Evolutionary conservation across 2,888 invertebrate genomes (phyloP).

Genomic region (Cetonia aurata): DNA sequence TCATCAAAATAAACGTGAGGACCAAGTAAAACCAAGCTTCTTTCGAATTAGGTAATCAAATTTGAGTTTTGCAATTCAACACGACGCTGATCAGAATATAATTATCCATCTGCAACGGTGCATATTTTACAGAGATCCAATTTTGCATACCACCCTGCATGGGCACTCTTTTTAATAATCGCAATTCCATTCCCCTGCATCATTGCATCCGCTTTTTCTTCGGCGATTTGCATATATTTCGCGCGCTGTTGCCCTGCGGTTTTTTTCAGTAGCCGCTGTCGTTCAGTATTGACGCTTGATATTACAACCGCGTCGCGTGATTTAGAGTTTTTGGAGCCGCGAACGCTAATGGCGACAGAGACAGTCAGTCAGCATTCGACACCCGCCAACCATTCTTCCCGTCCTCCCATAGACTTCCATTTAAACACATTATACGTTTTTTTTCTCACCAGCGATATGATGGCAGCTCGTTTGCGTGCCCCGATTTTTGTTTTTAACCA

Average conservation of each 20-base stretch:
- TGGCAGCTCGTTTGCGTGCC: constrained; percentile 15
- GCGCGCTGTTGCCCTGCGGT: not conserved
- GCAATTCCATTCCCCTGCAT: not conserved
- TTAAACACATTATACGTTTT: constrained; percentile 22
- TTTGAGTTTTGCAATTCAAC: too few species aligned
- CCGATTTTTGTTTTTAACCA: constrained; percentile 1
- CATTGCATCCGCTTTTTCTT: not conserved
- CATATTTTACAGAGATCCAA: too few species aligned
- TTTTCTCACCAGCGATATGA: not conserved
- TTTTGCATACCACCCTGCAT: too few species aligned
- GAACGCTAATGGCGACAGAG: constrained; percentile 15
- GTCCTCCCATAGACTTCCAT: constrained; percentile 2
- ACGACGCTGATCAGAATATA: too few species aligned
- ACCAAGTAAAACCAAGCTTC: too few species aligned
- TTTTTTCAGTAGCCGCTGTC: constrained; percentile 8
- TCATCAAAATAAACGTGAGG: too few species aligned
- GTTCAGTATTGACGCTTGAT: constrained; percentile 43
- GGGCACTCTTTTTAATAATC: too few species aligned
- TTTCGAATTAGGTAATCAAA: too few species aligned
- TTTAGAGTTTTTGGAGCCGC: constrained; percentile 46
- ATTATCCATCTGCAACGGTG: too few species aligned
- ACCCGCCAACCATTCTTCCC: not conserved
- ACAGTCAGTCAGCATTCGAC: not conserved
- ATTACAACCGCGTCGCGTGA: constrained; percentile 52
- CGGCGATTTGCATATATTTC: constrained; percentile 49